These are phyloP conservation scores for Neosilurus mollespiculum DNA, from an alignment of 2,797 vertebrate genomes.

Conservation along the genomic window DNA sequence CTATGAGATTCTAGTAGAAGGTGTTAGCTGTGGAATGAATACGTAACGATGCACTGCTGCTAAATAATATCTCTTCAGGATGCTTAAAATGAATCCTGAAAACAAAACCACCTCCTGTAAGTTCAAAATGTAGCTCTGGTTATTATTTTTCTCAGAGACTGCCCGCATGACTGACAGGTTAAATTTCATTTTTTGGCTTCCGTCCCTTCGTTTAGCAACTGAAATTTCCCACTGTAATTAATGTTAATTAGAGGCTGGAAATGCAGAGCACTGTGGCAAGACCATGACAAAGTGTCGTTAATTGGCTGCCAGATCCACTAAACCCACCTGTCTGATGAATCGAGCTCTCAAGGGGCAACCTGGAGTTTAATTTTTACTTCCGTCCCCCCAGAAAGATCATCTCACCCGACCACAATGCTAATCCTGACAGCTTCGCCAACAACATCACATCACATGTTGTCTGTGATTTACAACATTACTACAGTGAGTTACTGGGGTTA, in stretches of 20 bases:
- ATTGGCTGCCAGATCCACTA: slow-evolving; percentile 81
- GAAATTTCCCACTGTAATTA: slow-evolving; percentile 78
- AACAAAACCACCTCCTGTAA: neutral
- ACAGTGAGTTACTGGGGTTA: slow-evolving; percentile 1
- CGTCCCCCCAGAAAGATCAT: slow-evolving; percentile 34
- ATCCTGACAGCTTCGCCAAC: neutral
- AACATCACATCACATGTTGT: slow-evolving; percentile 3
- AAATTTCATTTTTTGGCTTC: slow-evolving; percentile 58
- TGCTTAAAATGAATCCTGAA: neutral
- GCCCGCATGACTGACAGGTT: slow-evolving; percentile 58
- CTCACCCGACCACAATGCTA: slow-evolving; percentile 2
- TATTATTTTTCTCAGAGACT: slow-evolving; percentile 41
- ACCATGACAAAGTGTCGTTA: slow-evolving; percentile 81
- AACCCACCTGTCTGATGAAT: slow-evolving; percentile 74
- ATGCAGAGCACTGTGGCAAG: slow-evolving; percentile 75
- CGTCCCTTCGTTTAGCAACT: slow-evolving; percentile 68
- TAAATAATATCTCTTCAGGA: neutral
- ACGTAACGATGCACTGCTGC: neutral
- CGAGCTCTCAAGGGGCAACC: slow-evolving; percentile 54
- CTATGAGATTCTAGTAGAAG: neutral
- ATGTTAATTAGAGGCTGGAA: slow-evolving; percentile 79
- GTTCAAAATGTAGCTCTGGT: neutral
- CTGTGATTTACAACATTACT: slow-evolving; percentile 11
- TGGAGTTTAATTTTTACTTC: slow-evolving; percentile 38
- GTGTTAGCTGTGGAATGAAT: neutral